These are phyloP conservation scores for Garrulus glandarius DNA, from an alignment of 2,797 vertebrate species.

Conservation along the genomic window DNA sequence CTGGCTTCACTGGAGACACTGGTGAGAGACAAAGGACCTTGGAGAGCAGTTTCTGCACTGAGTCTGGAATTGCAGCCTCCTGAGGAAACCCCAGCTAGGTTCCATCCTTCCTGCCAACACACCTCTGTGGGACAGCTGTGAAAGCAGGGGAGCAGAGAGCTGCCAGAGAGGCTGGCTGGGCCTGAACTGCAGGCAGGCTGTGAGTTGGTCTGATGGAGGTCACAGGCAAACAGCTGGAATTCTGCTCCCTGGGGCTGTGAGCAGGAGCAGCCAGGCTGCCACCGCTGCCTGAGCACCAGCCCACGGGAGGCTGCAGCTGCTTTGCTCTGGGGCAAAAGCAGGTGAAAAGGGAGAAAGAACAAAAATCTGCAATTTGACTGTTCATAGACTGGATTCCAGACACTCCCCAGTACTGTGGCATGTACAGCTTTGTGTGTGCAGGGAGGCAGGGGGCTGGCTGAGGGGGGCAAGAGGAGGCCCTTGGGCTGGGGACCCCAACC, in stretches of 20 bases:
- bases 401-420: not conserved
- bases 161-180: not conserved
- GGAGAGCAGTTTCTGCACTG: not conserved
- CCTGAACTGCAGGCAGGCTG: not conserved
- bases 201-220: not conserved
- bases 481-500: not conserved
- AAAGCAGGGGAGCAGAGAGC: not conserved
- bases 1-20: not conserved
- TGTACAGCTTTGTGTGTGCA: not conserved
- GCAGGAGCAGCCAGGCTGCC: not conserved
- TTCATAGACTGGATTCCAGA: not conserved
- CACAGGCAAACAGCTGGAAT: not conserved
- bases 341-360: not conserved
- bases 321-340: not conserved
- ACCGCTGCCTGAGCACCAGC: not conserved
- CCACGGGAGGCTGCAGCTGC: not conserved
- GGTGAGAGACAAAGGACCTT: not conserved
- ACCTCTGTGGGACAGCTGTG: not conserved
- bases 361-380: not conserved
- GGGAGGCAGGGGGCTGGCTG: not conserved
- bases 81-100: not conserved
- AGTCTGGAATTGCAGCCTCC: not conserved
- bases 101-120: not conserved
- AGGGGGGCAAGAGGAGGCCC: not conserved
- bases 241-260: not conserved